Evolutionary conservation across 2,113 vertebrate genomes (phyloP).

Genomic region (Mustela nigripes): DNA sequence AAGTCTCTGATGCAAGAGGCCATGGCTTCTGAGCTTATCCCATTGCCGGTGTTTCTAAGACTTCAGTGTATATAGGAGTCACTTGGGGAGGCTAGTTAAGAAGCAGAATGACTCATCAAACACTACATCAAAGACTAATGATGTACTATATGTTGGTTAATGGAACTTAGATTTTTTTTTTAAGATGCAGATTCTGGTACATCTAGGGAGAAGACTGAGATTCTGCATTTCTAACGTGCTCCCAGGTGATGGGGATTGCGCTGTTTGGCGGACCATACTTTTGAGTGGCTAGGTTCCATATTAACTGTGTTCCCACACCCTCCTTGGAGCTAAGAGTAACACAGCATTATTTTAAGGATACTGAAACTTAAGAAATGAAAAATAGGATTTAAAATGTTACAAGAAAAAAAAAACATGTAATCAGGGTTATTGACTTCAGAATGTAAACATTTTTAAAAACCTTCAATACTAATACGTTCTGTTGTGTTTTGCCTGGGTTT

Average conservation of each 20-base stretch:
- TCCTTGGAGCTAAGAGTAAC: background rate
- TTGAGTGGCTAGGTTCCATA: background rate
- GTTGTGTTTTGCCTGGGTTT: constrained; percentile 29
- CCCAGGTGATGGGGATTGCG: background rate
- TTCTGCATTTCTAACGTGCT: background rate
- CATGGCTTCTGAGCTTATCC: background rate
- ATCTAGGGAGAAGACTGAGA: background rate
- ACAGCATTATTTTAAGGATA: background rate
- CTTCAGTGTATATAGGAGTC: background rate
- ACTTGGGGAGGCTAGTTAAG: background rate
- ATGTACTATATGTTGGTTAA: background rate
- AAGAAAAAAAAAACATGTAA: background rate
- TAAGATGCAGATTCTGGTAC: background rate
- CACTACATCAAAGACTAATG: background rate
- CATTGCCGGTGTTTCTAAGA: background rate
- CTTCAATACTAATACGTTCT: background rate
- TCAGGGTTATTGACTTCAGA: background rate
- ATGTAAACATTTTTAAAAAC: background rate
- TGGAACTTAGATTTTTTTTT: background rate
- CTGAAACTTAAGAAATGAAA: background rate
- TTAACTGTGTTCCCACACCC: background rate
- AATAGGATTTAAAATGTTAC: background rate
- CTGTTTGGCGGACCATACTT: background rate
- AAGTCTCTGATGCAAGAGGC: background rate
- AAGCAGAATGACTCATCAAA: background rate